Evolutionary conservation across 2,797 vertebrate species (phyloP).

Genomic region (Babyrousa celebensis): DNA sequence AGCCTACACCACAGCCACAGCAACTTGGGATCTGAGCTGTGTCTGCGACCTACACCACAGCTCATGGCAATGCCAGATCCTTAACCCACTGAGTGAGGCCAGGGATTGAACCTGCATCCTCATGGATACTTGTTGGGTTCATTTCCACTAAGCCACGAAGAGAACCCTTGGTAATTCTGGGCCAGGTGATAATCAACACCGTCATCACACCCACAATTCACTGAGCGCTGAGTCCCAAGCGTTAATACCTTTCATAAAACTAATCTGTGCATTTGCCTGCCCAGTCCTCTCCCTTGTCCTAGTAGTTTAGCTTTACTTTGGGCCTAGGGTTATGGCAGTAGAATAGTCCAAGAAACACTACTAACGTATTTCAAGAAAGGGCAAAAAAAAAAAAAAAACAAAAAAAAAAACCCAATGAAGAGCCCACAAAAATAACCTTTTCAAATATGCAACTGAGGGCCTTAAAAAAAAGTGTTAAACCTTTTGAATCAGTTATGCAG

Average conservation of each 20-base stretch:
- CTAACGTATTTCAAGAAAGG: neutral
- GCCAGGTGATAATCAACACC: neutral
- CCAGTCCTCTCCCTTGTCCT: neutral
- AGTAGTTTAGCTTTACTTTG: neutral
- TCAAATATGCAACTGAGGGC: neutral
- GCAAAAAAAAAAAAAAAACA: neutral
- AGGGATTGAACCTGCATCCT: no score
- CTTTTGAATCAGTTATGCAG: neutral
- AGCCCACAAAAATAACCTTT: neutral
- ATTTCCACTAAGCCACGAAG: no score
- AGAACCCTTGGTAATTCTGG: neutral
- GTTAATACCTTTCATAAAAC: neutral
- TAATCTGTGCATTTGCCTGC: neutral
- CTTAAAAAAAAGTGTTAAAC: conserved; percentile 51
- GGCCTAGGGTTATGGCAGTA: neutral
- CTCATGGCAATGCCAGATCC: no score
- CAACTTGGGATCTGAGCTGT: no score
- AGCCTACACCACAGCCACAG: no score
- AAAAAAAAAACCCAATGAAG: neutral
- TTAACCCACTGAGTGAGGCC: no score
- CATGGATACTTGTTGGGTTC: no score
- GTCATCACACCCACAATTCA: neutral
- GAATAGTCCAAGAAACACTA: neutral
- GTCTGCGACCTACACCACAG: no score
- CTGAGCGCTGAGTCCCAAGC: neutral